Percentiles rank a stretch among this genome's conserved stretches.
Conservation (phyloP, 1,140 invertebrate species). For the Rhyzopertha dominica region DNA sequence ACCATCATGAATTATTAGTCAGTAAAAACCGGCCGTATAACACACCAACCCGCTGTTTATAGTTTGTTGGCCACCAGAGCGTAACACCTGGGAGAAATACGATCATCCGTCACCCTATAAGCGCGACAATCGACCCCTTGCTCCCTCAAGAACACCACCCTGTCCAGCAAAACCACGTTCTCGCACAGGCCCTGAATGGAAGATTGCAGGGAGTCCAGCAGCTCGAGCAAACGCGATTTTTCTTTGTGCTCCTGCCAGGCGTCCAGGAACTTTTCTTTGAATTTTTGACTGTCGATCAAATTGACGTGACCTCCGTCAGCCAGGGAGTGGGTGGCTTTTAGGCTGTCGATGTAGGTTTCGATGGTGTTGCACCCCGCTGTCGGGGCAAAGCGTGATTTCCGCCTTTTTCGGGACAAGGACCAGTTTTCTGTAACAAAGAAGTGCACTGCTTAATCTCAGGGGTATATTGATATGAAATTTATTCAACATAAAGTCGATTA, state of each 20-base stretch:
- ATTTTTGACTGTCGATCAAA: constrained; percentile 19
- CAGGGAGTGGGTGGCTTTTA: constrained; percentile 42
- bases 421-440: too few relatives aligned
- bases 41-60: too few relatives aligned
- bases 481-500: too few relatives aligned
- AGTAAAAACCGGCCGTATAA: too few relatives aligned
- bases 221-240: constrained; percentile 38
- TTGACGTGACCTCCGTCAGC: constrained; percentile 4
- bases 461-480: too few relatives aligned
- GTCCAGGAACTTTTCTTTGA: constrained; percentile 30
- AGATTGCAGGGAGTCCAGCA: constrained; percentile 43
- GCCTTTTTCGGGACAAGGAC: too few relatives aligned
- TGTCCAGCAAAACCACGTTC: constrained; percentile 62
- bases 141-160: constrained; percentile 59
- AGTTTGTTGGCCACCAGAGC: constrained; percentile 47
- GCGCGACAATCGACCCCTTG: constrained; percentile 49
- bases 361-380: constrained; percentile 42
- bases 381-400: too few relatives aligned
- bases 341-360: constrained; percentile 50
- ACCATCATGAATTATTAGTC: too few relatives aligned
- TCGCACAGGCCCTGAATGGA: constrained; percentile 55
- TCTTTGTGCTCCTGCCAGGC: constrained; percentile 32
- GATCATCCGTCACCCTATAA: constrained; percentile 54
- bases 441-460: too few relatives aligned
- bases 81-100: constrained; percentile 55